Percentiles rank a stretch among this genome's conserved stretches.
phyloP scores from a whole-genome alignment of 2,797 vertebrate genomes.

The Peromyscus nudipes region DNA sequence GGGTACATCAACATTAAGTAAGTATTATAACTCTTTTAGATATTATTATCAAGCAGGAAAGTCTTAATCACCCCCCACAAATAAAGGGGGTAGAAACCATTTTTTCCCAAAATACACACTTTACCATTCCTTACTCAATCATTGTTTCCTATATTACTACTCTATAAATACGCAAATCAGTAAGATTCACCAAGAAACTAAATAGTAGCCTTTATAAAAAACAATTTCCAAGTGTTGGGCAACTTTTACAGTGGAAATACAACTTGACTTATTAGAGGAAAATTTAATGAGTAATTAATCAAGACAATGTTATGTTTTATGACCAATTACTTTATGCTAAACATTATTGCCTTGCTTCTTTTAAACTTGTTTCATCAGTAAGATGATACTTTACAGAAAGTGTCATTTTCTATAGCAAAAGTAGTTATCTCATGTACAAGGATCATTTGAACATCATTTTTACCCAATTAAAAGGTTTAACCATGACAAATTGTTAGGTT shows the following conservation, averaged over 20 bases:
- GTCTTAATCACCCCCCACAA: background rate
- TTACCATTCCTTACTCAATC: background rate
- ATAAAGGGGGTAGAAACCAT: background rate
- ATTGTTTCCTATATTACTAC: background rate
- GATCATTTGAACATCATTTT: background rate
- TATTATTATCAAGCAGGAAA: constrained; percentile 1
- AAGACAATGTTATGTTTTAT: background rate
- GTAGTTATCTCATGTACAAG: background rate
- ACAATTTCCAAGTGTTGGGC: background rate
- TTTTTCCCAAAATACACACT: background rate
- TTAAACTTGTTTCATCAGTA: background rate
- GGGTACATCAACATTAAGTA: constrained; percentile 17
- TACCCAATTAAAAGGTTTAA: background rate
- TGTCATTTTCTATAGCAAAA: background rate
- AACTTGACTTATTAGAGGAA: background rate
- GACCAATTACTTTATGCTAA: constrained; percentile 20
- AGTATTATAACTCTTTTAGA: constrained; percentile 42
- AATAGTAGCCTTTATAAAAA: background rate
- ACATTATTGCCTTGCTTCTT: background rate
- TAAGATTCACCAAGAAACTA: background rate
- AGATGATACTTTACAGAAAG: background rate
- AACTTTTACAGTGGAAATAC: background rate
- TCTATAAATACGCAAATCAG: background rate
- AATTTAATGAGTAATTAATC: constrained; percentile 2
- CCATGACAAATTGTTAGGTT: background rate